A percentile compares a stretch with the other conserved stretches of the same genome.
These are phyloP conservation scores for Heliconius melpomene DNA, from an alignment of 1,140 invertebrate species.

Conservation along the genomic window DNA sequence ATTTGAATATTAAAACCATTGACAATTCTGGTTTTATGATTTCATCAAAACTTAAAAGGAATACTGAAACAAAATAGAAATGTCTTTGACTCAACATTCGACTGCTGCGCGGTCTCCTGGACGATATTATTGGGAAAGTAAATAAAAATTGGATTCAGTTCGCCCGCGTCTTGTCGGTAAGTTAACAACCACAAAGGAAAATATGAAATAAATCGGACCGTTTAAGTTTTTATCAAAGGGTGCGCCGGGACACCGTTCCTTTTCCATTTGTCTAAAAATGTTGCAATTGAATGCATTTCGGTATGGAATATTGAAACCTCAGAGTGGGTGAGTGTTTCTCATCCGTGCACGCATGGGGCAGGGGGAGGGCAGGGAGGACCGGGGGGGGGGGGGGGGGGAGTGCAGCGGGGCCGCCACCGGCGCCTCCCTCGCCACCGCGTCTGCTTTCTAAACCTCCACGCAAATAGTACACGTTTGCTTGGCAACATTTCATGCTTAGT, in stretches of 20 bases:
- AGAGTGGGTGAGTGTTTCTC: slow-evolving; percentile 73
- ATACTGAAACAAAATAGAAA: slow-evolving; percentile 9
- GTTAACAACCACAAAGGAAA: slow-evolving; percentile 54
- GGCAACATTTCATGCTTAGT: slow-evolving; percentile 80
- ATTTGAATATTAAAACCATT: background rate
- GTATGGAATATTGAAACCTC: slow-evolving; percentile 78
- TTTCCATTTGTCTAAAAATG: slow-evolving; percentile 73
- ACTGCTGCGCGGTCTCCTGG: slow-evolving; percentile 14
- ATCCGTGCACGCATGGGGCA: slow-evolving; percentile 65
- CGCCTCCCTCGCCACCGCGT: slow-evolving; percentile 55
- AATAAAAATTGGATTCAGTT: slow-evolving; percentile 45
- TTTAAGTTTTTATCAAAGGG: slow-evolving; percentile 58
- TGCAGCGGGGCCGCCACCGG: slow-evolving; percentile 47
- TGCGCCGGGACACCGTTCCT: slow-evolving; percentile 49
- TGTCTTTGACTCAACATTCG: background rate
- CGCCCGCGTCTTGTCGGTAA: slow-evolving; percentile 49
- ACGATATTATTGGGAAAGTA: slow-evolving; percentile 24
- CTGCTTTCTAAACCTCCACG: slow-evolving; percentile 77
- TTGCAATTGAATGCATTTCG: slow-evolving; percentile 77
- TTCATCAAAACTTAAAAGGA: background rate
- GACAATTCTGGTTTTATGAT: background rate
- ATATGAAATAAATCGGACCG: slow-evolving; percentile 53
- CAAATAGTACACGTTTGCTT: slow-evolving; percentile 79
- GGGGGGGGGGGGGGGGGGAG: slow-evolving; percentile 35
- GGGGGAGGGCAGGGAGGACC: slow-evolving; percentile 46